Conservation (phyloP, 2,888 invertebrate species). For the Teinopalpus imperialis region DNA sequence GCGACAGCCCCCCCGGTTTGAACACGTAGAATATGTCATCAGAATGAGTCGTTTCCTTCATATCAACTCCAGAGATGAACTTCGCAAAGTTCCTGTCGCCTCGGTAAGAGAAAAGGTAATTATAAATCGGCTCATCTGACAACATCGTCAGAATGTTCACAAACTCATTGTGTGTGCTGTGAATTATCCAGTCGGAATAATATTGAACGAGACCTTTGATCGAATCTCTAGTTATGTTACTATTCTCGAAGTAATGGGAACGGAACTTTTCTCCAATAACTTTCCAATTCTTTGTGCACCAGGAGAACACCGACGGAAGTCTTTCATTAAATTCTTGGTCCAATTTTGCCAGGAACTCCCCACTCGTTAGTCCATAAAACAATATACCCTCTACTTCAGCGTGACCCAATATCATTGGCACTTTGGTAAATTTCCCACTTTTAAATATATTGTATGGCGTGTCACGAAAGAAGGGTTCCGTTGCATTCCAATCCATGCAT, state of each 20-base stretch:
- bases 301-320: slow-evolving; percentile 62
- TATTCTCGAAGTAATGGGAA: slow-evolving; percentile 55
- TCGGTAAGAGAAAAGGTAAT: slow-evolving; percentile 62
- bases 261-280: slow-evolving; percentile 50
- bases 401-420: slow-evolving; percentile 61
- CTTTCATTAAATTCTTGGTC: slow-evolving; percentile 54
- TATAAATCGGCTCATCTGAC: slow-evolving; percentile 56
- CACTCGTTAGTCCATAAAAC: slow-evolving; percentile 58
- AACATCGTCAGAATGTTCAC: slow-evolving; percentile 47
- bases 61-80: slow-evolving; percentile 40
- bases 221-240: slow-evolving; percentile 39
- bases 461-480: slow-evolving; percentile 60
- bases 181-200: slow-evolving; percentile 65
- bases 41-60: slow-evolving; percentile 56
- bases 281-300: slow-evolving; percentile 51
- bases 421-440: slow-evolving; percentile 58
- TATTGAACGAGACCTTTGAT: slow-evolving; percentile 46
- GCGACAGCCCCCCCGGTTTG: slow-evolving; percentile 55
- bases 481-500: slow-evolving; percentile 54
- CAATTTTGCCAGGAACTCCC: slow-evolving; percentile 47
- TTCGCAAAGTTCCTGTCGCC: slow-evolving; percentile 63
- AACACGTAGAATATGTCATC: slow-evolving; percentile 72
- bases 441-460: slow-evolving; percentile 59
- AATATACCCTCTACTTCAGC: slow-evolving; percentile 59
- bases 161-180: slow-evolving; percentile 52